Base-by-base conservation (phyloP, 2,888 invertebrate species). In the Thecocarcelia acutangulata region DNA sequence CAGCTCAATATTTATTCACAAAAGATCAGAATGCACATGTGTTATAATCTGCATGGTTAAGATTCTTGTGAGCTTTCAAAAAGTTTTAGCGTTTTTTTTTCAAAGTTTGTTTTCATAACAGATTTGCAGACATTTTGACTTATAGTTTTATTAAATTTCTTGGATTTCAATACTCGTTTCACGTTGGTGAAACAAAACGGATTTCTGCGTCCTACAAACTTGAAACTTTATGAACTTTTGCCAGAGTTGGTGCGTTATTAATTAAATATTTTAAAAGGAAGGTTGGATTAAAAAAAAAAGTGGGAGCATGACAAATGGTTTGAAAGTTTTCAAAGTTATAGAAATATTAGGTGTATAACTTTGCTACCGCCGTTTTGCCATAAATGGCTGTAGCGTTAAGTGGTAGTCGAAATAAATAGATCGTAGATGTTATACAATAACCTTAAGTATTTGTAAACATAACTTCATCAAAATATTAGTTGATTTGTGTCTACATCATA, bases 81-180 rank as follows among this genome's bases (percentile, higher is more conserved):
- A 75, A 75, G 42, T 68, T 75, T 66, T 48, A 3, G 0, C 8
- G 33, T 5, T 54, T 68, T 37, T 48, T 46, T 12, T 66, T 64
- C 58, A 28, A 21, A 76, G 59, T 44, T 56, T 46, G 37, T 76
- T 70, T 69, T 56, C 46, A 54, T 59, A 73, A 54, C 73, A 61
- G 40, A 56, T 54, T 52, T 68, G 66, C 73, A 21, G 56, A 75
- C 75, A 75, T 66, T 70, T 75, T 80, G 70, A 75, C 74, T 75
- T 75, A 64, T 70, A 42, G 50, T 44, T 66, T 80, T 70, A 64
- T 61, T 59, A 54, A 70, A 24, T 74, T 63, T 69, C 63, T 42
- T 44, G 8, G 9, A 56, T 54, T 56, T 21, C 48, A n/a, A 24
- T 54, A 11, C 66, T 59, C 3, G 24, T 70, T 70, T 42, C 15